Conservation (phyloP, 53 echinoderm and acorn worm species). For the Mesocentrotus franciscanus region DNA sequence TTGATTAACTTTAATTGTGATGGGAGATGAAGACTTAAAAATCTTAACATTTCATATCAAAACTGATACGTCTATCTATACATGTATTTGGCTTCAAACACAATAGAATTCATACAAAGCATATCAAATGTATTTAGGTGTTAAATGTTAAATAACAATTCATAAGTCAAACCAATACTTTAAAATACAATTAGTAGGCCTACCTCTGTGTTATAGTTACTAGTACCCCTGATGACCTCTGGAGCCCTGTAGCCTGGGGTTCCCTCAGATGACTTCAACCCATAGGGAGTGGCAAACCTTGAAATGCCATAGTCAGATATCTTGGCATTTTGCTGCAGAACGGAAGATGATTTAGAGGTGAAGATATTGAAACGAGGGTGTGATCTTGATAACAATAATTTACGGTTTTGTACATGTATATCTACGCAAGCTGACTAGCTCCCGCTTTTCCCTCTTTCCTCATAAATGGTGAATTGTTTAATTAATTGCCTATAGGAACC, state of each 20-base stretch:
- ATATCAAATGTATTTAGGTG: neutral
- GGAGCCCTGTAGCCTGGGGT: constrained; percentile 96
- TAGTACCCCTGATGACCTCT: constrained; percentile 88
- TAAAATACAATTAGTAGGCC: neutral
- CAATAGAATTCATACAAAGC: too few species aligned
- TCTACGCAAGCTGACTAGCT: neutral
- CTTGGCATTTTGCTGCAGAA: constrained; percentile 91
- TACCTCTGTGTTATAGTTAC: constrained; percentile 90
- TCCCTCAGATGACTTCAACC: constrained; percentile 87
- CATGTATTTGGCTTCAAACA: too few species aligned
- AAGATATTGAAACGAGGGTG: neutral
- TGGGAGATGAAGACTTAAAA: too few species aligned
- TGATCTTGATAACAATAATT: neutral
- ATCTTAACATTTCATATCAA: too few species aligned
- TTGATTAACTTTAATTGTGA: too few species aligned
- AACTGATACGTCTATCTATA: too few species aligned
- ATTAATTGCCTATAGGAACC: neutral
- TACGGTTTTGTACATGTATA: neutral
- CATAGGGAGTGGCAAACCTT: constrained; percentile 89
- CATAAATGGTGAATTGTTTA: neutral
- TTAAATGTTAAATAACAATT: neutral
- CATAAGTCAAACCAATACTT: neutral
- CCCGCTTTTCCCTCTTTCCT: too few species aligned
- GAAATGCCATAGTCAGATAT: constrained; percentile 98
- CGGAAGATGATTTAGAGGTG: neutral